Evolutionary conservation across 1,140 invertebrate genomes (phyloP).

Genomic region (Chironomus tepperi): DNA sequence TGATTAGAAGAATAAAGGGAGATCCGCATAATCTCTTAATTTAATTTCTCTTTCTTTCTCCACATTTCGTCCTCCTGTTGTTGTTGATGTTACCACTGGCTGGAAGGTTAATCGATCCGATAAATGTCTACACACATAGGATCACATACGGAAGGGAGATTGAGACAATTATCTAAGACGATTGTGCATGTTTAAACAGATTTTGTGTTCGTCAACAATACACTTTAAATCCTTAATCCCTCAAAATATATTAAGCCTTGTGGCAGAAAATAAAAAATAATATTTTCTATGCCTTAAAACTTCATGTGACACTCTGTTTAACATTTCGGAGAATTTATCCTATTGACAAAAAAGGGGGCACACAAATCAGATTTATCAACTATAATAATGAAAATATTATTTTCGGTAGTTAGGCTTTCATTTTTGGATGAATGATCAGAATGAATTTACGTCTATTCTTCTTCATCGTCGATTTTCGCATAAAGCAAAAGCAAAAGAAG

Average conservation of each 20-base stretch:
- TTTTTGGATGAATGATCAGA: not conserved
- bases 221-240: constrained; percentile 6
- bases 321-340: not conserved
- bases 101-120: too few species aligned
- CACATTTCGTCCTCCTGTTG: not conserved
- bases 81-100: too few species aligned
- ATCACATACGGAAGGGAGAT: not conserved
- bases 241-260: constrained; percentile 14
- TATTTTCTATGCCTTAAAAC: not conserved
- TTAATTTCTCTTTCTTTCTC: not conserved
- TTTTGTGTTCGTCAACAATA: constrained; percentile 8
- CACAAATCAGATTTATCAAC: not conserved
- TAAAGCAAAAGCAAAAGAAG: not conserved
- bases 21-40: constrained; percentile 21
- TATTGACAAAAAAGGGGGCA: not conserved
- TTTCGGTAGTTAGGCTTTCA: constrained; percentile 6
- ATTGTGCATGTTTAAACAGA: constrained; percentile 23
- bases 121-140: not conserved
- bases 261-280: not conserved
- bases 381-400: constrained; percentile 12
- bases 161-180: constrained; percentile 18
- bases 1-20: not conserved
- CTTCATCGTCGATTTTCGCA: not conserved
- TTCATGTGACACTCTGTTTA: not conserved
- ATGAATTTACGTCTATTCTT: too few species aligned